Percentiles rank a stretch among this genome's conserved stretches.
phyloP scores from a whole-genome alignment of 2,797 vertebrate genomes.

The Trachurus trachurus region DNA sequence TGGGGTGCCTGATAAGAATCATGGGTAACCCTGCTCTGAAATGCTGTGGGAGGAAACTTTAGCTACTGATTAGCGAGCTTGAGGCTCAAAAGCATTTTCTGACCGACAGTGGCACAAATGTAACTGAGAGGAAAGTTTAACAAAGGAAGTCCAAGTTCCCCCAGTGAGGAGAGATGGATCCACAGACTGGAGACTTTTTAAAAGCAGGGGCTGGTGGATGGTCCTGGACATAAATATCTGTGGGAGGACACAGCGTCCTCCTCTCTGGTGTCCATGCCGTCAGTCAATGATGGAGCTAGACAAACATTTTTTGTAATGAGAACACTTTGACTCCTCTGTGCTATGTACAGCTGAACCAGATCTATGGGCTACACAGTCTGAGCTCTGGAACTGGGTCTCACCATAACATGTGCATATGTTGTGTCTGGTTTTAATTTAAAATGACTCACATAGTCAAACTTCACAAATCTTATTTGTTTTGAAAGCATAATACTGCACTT shows the following conservation, averaged over 20 bases:
- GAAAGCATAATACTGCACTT: constrained; percentile 53
- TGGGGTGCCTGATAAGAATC: constrained; percentile 66
- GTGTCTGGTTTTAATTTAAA: constrained; percentile 68
- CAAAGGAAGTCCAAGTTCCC: constrained; percentile 29
- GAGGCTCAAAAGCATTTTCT: constrained; percentile 57
- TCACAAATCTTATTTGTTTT: constrained; percentile 62
- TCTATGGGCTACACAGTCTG: constrained; percentile 21
- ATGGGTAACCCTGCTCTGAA: constrained; percentile 52
- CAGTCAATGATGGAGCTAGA: constrained; percentile 41
- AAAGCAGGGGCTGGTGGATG: constrained; percentile 23
- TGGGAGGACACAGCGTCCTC: constrained; percentile 41
- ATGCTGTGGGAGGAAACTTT: constrained; percentile 60
- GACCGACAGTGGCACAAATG: constrained; percentile 49
- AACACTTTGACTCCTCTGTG: constrained; percentile 15
- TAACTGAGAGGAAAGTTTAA: constrained; percentile 64
- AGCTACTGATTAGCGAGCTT: constrained; percentile 59
- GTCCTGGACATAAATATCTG: constrained; percentile 65
- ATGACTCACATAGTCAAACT: constrained; percentile 45
- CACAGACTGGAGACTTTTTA: constrained; percentile 27
- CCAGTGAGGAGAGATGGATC: constrained; percentile 17
- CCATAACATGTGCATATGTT: constrained; percentile 33
- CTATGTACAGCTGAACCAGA: constrained; percentile 31
- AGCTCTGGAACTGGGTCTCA: constrained; percentile 17
- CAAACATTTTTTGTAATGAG: constrained; percentile 32
- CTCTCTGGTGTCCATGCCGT: constrained; percentile 54